phyloP scores from a whole-genome alignment of 1,140 invertebrate species.

The Plodia interpunctella region DNA sequence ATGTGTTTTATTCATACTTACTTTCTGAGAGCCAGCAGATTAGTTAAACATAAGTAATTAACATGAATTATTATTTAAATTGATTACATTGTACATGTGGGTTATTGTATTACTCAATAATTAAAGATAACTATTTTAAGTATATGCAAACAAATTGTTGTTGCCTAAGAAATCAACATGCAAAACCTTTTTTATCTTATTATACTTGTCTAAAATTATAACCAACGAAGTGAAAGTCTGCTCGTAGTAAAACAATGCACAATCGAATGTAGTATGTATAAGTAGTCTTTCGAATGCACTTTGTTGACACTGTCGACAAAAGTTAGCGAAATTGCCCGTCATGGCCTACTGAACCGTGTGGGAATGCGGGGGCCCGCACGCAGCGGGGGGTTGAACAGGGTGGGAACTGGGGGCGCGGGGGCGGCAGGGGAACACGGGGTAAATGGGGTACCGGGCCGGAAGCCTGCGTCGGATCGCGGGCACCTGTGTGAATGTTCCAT shows the following conservation, averaged over 20 bases:
- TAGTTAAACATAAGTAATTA: conserved; percentile 12
- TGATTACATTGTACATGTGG: conserved; percentile 10
- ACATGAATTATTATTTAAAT: conserved; percentile 12
- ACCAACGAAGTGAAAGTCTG: too few species aligned
- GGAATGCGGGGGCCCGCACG: conserved; percentile 41
- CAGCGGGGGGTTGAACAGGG: conserved; percentile 30
- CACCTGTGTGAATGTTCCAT: conserved; percentile 66
- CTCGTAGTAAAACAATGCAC: too few species aligned
- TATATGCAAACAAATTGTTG: background rate
- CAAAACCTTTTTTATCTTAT: too few species aligned
- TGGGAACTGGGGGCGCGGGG: conserved; percentile 31
- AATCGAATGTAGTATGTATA: too few species aligned
- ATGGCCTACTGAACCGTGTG: conserved; percentile 52
- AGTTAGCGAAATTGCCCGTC: conserved; percentile 64
- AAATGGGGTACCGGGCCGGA: conserved; percentile 61
- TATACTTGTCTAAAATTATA: too few species aligned
- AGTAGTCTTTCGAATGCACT: conserved; percentile 26
- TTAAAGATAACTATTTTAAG: background rate
- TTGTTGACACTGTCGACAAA: conserved; percentile 35
- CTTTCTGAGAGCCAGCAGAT: conserved; percentile 3
- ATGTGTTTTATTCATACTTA: conserved; percentile 17
- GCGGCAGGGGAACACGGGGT: conserved; percentile 26
- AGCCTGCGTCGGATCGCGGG: conserved; percentile 57
- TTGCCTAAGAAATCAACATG: too few species aligned
- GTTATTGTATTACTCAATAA: background rate